Percentiles rank a stretch among this genome's conserved stretches.
Evolutionary conservation across 2,797 vertebrate genomes (phyloP).

Genomic region (Pipistrellus pygmaeus): DNA sequence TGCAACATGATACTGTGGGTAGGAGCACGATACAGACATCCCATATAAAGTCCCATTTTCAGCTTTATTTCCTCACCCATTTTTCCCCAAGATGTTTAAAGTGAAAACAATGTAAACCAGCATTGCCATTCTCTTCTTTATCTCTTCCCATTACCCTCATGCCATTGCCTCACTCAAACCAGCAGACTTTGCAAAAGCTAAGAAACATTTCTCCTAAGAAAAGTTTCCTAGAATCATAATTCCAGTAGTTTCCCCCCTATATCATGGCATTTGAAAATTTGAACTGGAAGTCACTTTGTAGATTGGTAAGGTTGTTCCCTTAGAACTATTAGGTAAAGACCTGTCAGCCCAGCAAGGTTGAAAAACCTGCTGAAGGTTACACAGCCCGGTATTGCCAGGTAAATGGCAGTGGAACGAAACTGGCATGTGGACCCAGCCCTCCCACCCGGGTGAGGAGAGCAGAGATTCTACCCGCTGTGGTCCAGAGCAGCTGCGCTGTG

Average conservation of each 20-base stretch:
- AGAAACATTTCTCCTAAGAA: slow-evolving; percentile 54
- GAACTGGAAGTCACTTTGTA: slow-evolving; percentile 9
- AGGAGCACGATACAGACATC: slow-evolving; percentile 49
- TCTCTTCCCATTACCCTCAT: slow-evolving; percentile 43
- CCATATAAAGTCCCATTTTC: slow-evolving; percentile 75
- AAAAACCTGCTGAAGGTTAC: background rate
- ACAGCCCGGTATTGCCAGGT: background rate
- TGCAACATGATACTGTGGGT: slow-evolving; percentile 54
- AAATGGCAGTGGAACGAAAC: background rate
- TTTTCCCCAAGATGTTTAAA: slow-evolving; percentile 59
- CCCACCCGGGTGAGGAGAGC: background rate
- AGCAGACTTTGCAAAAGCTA: background rate
- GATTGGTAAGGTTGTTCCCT: background rate
- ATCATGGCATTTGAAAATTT: background rate
- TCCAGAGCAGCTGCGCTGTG: rapidly evolving
- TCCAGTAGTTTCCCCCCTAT: background rate
- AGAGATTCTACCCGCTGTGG: background rate
- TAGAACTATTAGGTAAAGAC: background rate
- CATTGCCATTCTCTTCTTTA: background rate
- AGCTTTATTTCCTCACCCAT: slow-evolving; percentile 71
- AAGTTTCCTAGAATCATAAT: slow-evolving; percentile 32
- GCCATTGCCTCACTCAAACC: background rate
- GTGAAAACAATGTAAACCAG: slow-evolving; percentile 64
- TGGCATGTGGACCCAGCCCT: background rate
- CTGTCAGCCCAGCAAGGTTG: background rate